Base-by-base conservation (phyloP, 2,113 vertebrate genomes). In the Myodes glareolus region DNA sequence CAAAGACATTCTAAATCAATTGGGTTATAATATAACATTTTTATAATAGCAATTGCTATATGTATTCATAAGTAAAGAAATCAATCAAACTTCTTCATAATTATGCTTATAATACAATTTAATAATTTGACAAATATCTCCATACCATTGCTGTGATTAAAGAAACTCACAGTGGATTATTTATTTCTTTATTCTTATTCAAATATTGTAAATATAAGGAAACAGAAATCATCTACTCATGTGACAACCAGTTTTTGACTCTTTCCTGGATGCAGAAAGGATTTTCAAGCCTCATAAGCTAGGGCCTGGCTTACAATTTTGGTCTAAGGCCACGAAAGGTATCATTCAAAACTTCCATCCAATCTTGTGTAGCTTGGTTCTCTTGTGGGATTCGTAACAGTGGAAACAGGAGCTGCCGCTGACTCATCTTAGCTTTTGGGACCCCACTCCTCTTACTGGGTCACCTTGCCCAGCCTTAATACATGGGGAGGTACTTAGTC, bases 41-140 rank as follows among this genome's bases (percentile, higher is more conserved):
- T 12, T 80, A 68, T 5, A 31, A 61, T 82, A n/a, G 47, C 50
- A n/a, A n/a, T 82, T 47, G 33, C 50, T 91, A 88, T 33, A 13
- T 65, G 5, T 96, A 93, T 92, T 75, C 67, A 88, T 88, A 92
- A 72, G 25, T 92, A 45, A 93, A 91, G 36, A 47, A 92, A 81
- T 55, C 23, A 8, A 80, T 68, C n/a, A 92, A 91, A 21, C 19
- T 80, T 47, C 25, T 78, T 87, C 21, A 45, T 33, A 61, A 31
- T 58, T 16, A 72, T 68, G 36, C 23, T 95, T 67, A 78, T 36
- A 31, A n/a, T 78, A 58, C 63, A 39, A 81, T 39, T 3, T 9
- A 90, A 6, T 88, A 73, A 29, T 47, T 78, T 55, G 33, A 45
- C 8, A 94, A 75, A 25, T 90, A 1, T 72, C 94, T 88, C 52